Evolutionary conservation across 2,113 vertebrate genomes (phyloP).

Genomic region (Isichthys henryi): DNA sequence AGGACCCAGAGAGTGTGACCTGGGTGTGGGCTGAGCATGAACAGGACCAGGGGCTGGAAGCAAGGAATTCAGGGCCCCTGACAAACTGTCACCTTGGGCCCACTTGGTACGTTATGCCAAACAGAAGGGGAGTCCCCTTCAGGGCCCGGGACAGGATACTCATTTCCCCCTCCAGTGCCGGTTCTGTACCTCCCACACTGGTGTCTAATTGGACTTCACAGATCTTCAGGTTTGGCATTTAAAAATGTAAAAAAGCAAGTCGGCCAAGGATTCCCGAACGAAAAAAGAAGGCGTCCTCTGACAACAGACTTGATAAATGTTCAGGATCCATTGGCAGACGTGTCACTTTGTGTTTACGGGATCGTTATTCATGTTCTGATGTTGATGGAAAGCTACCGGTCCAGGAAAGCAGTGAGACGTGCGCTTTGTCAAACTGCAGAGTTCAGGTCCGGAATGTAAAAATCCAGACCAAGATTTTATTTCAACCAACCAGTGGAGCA

Average conservation of each 20-base stretch:
- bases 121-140: neutral
- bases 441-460: neutral
- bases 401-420: neutral
- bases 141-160: no score
- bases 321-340: neutral
- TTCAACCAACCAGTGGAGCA: neutral
- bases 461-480: neutral
- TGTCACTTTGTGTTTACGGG: neutral
- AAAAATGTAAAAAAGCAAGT: neutral
- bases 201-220: neutral
- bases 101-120: neutral
- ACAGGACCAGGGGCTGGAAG: neutral
- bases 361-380: conserved; percentile 13
- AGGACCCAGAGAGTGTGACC: neutral
- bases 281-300: neutral
- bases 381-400: conserved; percentile 28
- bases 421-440: neutral
- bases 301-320: conserved; percentile 11
- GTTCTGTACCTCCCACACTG: neutral
- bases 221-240: neutral
- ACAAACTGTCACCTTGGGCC: neutral
- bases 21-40: neutral
- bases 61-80: neutral
- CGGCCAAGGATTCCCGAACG: neutral
- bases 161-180: neutral